phyloP scores from a whole-genome alignment of 2,888 invertebrate genomes.

The Lomographa bimaculata region DNA sequence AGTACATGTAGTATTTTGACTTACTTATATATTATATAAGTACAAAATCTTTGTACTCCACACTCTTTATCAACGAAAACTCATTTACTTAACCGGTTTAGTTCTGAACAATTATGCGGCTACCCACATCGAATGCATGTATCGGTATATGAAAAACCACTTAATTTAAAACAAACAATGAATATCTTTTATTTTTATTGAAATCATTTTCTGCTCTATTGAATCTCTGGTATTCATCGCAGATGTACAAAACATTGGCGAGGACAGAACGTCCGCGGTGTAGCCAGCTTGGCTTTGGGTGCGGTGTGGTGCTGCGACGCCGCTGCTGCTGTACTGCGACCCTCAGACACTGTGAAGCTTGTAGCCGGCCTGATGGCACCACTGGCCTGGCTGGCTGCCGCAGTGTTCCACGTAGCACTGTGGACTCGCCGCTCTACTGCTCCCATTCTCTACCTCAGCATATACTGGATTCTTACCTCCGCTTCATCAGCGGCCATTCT shows the following conservation, averaged over 20 bases:
- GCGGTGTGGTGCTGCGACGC: constrained; percentile 63
- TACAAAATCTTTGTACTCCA: no score
- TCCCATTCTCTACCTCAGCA: constrained; percentile 68
- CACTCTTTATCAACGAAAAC: no score
- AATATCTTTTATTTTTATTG: no score
- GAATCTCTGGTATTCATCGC: constrained; percentile 13
- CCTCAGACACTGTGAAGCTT: constrained; percentile 52
- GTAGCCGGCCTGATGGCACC: constrained; percentile 62
- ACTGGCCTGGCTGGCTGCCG: constrained; percentile 69
- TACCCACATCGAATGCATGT: no score
- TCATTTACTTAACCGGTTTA: no score
- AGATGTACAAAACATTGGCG: constrained; percentile 59
- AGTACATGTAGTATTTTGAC: no score
- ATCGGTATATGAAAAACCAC: no score
- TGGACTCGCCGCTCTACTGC: constrained; percentile 69
- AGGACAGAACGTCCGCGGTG: constrained; percentile 64
- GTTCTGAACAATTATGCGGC: no score
- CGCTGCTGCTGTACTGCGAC: constrained; percentile 57
- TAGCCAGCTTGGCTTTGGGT: constrained; percentile 56
- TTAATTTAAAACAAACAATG: no score
- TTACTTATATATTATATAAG: no score
- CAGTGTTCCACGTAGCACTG: constrained; percentile 64
- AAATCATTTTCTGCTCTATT: no score
- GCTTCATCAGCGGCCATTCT: constrained; percentile 55
- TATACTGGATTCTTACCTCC: constrained; percentile 72